phyloP scores from a whole-genome alignment of 64 coral and sea anemone genomes.

The Acropora tenuis region DNA sequence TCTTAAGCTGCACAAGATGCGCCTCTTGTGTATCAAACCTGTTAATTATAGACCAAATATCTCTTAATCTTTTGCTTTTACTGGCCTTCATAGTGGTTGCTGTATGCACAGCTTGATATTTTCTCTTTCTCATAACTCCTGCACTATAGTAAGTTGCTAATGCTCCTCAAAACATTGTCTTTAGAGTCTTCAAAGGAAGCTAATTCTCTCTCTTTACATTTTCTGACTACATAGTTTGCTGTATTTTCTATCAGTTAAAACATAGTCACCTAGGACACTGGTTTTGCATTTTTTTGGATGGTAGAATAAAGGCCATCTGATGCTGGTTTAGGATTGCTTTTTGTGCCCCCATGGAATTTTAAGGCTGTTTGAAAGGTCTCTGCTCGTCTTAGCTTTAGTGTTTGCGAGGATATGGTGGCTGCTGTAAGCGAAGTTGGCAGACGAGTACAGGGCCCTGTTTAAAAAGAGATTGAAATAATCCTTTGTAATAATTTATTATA shows the following conservation, averaged over 20 bases:
- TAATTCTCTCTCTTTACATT: conserved; percentile 25
- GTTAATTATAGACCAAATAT: conserved; percentile 65
- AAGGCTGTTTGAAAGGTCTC: conserved; percentile 31
- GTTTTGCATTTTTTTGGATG: conserved; percentile 65
- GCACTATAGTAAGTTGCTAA: conserved; percentile 60
- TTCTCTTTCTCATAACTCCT: conserved; percentile 67
- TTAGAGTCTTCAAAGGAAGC: conserved; percentile 28
- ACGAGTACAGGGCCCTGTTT: background rate
- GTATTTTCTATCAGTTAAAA: conserved; percentile 31
- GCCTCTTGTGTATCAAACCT: conserved; percentile 54
- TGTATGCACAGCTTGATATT: conserved; percentile 63
- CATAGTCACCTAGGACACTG: conserved; percentile 59
- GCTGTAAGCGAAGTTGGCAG: background rate
- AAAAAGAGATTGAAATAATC: background rate
- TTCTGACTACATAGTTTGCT: conserved; percentile 59
- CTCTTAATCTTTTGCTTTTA: conserved; percentile 31
- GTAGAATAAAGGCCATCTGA: conserved; percentile 49
- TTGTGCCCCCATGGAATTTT: conserved; percentile 40
- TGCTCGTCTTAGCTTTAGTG: conserved; percentile 22
- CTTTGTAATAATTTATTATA: no score
- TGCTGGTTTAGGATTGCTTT: conserved; percentile 50
- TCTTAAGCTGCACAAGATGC: conserved; percentile 50
- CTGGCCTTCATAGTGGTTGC: conserved; percentile 43
- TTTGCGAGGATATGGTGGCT: conserved; percentile 8
- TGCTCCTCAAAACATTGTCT: conserved; percentile 59